Evolutionary conservation across 2,888 invertebrate genomes (phyloP).

Genomic region (Gonocerus acuteangulatus): DNA sequence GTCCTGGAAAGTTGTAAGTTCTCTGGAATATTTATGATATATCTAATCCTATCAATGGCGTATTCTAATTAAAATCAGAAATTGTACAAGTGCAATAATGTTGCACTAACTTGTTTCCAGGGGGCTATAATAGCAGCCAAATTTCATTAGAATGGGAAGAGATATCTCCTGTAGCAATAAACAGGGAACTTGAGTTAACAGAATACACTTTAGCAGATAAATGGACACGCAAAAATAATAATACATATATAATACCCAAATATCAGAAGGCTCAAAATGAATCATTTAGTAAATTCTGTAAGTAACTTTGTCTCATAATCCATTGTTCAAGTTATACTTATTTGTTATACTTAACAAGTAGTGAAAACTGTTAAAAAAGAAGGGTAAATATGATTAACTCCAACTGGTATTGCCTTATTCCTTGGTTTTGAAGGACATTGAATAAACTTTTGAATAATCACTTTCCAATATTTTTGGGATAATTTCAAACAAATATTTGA

Average conservation of each 20-base stretch:
- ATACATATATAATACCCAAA: slow-evolving; percentile 43
- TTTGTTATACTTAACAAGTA: neutral
- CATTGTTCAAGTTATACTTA: no score
- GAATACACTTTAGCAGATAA: slow-evolving; percentile 66
- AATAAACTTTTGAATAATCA: no score
- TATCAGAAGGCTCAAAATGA: slow-evolving; percentile 20
- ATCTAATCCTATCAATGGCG: neutral
- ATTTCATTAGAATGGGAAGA: slow-evolving; percentile 69
- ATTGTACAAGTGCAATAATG: no score
- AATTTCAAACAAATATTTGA: no score
- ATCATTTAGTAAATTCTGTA: slow-evolving; percentile 30
- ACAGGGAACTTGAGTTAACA: slow-evolving; percentile 67
- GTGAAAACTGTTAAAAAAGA: no score
- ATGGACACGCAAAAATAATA: slow-evolving; percentile 63
- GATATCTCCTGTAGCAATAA: slow-evolving; percentile 63
- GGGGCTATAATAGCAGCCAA: slow-evolving; percentile 74
- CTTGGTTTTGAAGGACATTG: no score
- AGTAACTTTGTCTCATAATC: neutral
- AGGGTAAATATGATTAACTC: no score
- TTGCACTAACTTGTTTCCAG: slow-evolving; percentile 47
- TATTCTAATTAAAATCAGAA: neutral
- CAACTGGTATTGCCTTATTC: no score
- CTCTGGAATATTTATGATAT: no score
- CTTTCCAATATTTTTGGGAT: no score
- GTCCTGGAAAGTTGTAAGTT: slow-evolving; percentile 72